Percentiles rank a stretch among this genome's conserved stretches.
These are phyloP conservation scores for Perizoma affinitatum DNA, from an alignment of 2,888 invertebrate species.

Conservation along the genomic window DNA sequence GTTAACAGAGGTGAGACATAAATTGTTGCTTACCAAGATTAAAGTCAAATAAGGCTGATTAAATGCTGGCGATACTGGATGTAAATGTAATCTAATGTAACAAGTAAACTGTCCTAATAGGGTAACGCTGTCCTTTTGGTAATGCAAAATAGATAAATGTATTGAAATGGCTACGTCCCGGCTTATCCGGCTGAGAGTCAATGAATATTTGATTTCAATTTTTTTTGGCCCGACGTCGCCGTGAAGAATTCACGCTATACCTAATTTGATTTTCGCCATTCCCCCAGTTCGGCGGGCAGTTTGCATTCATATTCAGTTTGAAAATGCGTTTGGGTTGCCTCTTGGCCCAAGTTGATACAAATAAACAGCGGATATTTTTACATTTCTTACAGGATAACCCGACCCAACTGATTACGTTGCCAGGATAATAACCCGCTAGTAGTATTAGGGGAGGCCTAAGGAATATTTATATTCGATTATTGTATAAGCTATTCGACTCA, in stretches of 20 bases:
- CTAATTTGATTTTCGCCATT: conserved; percentile 85
- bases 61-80: conserved; percentile 1
- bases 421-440: conserved; percentile 73
- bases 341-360: conserved; percentile 80
- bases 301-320: conserved; percentile 84
- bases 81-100: conserved; percentile 36
- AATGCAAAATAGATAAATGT: conserved; percentile 82
- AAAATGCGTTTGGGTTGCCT: conserved; percentile 82
- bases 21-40: neutral
- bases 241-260: conserved; percentile 84
- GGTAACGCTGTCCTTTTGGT: conserved; percentile 55
- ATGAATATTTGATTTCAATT: conserved; percentile 85
- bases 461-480: conserved; percentile 69
- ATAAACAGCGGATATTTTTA: conserved; percentile 84
- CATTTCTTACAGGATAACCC: conserved; percentile 79
- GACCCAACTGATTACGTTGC: conserved; percentile 81
- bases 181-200: conserved; percentile 84
- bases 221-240: conserved; percentile 78
- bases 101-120: conserved; percentile 47
- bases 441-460: conserved; percentile 63
- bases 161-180: conserved; percentile 82
- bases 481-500: conserved; percentile 50
- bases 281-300: conserved; percentile 79
- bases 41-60: too few species aligned
- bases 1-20: neutral